These are phyloP conservation scores for Epizoanthus rinbou DNA, from an alignment of 92 coral and sea anemone genomes.

Conservation along the genomic window DNA sequence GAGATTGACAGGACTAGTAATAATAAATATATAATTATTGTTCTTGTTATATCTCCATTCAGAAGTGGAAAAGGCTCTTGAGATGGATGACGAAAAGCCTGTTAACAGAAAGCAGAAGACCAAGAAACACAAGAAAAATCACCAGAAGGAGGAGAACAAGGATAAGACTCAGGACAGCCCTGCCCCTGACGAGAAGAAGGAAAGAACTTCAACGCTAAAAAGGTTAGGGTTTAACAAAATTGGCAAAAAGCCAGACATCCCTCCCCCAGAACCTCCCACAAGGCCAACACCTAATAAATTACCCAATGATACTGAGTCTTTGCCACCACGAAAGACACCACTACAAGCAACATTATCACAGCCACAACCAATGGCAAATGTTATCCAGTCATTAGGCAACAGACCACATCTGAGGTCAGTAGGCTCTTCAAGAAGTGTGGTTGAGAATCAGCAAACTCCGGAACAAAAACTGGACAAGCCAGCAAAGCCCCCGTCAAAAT, in stretches of 20 bases:
- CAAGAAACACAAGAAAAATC: conserved; percentile 50
- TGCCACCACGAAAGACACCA: conserved; percentile 30
- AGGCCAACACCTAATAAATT: conserved; percentile 50
- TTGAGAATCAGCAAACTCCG: background rate
- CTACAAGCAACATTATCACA: conserved; percentile 30
- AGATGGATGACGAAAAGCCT: conserved; percentile 60
- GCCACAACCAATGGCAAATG: conserved; percentile 61
- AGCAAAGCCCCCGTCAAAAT: conserved; percentile 50
- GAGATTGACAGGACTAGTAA: no score
- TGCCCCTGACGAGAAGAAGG: conserved; percentile 47
- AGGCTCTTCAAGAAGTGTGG: conserved; percentile 6
- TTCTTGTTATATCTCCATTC: conserved; percentile 30
- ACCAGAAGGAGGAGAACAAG: conserved; percentile 57
- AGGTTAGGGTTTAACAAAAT: conserved; percentile 63
- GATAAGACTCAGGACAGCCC: conserved; percentile 40
- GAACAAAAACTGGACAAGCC: conserved; percentile 29
- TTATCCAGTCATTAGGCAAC: conserved; percentile 41
- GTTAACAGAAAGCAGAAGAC: conserved; percentile 53
- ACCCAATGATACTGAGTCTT: conserved; percentile 41
- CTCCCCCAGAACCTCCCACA: conserved; percentile 87
- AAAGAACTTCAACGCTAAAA: conserved; percentile 54
- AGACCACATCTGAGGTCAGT: conserved; percentile 19
- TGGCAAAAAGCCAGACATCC: conserved; percentile 51
- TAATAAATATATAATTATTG: background rate
- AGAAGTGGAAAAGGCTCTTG: conserved; percentile 95